Base-by-base conservation (phyloP, 2,888 invertebrate genomes). In the Crepidodera aurea region DNA sequence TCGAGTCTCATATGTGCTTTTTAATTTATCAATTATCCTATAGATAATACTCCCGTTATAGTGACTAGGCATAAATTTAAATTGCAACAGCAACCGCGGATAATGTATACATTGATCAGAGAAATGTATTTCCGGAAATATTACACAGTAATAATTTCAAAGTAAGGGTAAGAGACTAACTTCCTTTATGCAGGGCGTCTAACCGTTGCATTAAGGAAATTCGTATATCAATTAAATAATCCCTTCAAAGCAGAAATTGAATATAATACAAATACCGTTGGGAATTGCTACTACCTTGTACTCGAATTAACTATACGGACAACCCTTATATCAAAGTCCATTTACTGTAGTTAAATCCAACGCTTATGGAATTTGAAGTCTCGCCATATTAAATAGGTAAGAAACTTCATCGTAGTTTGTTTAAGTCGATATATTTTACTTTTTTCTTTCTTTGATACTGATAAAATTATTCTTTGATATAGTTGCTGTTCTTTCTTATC, bases 141-240 rank as follows among this genome's bases (percentile, higher is more conserved):
- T 80, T 78, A 77, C 74, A 79, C 78, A 78, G 77, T 78, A 79
- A 79, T 79, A 77, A 77, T 77, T 77, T 71, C 73, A 77, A 79
- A 81, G 79, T 37, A 80, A 78, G 76, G 77, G 77, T 77, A 79
- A 78, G 79, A 78, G 77, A 76, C 27, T 48, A 48, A 74, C 73
- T 73, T 80, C 78, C 80, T 79, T 80, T 80, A 79, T 79, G 76
- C 72, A 69, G 71, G 70, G 72, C 71, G 75, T 78, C 77, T 78
- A 79, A 79, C 80, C 79, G 78, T 75, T 78, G 79, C 78, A 80
- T 80, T 80, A 78, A 80, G 79, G 77, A 79, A 79, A 80, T 79
- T 79, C 78, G 74, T 77, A 77, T 74, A 76, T 78, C 78, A 81
- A 79, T 80, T 79, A 81, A 80, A 80, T 82, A 81, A 82, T 81